Evolutionary conservation across 2,888 invertebrate species (phyloP).

Genomic region (Tinea pellionella): DNA sequence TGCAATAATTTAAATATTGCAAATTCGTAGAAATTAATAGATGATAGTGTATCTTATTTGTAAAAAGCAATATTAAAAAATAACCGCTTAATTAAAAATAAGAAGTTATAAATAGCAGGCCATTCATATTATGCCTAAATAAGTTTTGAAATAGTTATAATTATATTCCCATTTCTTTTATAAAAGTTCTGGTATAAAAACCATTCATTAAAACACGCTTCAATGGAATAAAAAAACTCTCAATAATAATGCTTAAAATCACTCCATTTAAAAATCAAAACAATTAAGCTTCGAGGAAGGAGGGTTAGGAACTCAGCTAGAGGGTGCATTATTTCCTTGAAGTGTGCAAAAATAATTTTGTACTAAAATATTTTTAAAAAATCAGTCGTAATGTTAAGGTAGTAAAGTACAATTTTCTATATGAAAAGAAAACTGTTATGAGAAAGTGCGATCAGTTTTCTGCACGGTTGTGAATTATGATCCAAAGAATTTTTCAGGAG

Average conservation of each 20-base stretch:
- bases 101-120: no score
- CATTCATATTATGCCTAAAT: no score
- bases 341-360: constrained; percentile 35
- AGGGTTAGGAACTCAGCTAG: constrained; percentile 35
- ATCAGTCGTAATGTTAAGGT: neutral
- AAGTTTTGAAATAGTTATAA: no score
- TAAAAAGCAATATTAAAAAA: no score
- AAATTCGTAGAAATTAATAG: no score
- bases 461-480: constrained; percentile 49
- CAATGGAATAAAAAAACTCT: neutral
- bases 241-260: constrained; percentile 25
- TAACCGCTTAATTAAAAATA: no score
- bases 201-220: neutral
- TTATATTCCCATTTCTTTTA: neutral
- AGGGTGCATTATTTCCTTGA: constrained; percentile 47
- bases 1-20: no score
- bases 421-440: constrained; percentile 7
- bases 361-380: neutral
- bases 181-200: neutral
- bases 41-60: no score
- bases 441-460: constrained; percentile 36
- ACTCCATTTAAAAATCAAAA: constrained; percentile 55
- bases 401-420: constrained; percentile 1
- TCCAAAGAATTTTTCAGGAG: constrained; percentile 45
- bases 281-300: constrained; percentile 53